Evolutionary conservation across 2,888 invertebrate genomes (phyloP), one percentile per base, ranked within the genome.

Genomic region (Chymomyza procnemis): DNA sequence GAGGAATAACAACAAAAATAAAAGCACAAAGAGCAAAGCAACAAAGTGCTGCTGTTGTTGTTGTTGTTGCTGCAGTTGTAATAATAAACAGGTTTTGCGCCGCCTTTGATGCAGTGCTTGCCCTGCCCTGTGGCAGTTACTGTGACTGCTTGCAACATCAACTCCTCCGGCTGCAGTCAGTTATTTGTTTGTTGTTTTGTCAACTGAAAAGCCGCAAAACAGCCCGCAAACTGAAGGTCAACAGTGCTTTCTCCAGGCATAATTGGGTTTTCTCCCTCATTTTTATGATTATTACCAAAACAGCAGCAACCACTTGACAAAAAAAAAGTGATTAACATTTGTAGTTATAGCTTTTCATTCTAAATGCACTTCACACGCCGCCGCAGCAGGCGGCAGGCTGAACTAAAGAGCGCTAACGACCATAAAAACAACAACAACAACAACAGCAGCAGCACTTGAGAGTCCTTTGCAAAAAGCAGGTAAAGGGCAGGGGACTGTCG

Each of bases 241-340:
- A 68, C 74, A 54, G 55, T 80, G 77, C 78, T 78, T 78, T 78
- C 77, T 77, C 80, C 72, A 71, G 65, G 66, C 69, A 74, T 76
- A 76, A 76, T 78, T 78, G 78, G 65, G 66, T 64, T 78, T 66
- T 64, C 66, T 46, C n/a, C n/a, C n/a, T n/a, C n/a, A n/a, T 67
- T 61, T 59, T n/a, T 69, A 41, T 47, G 9, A 16, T 62, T 34
- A 59, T 63, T 30, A n/a, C 50, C 6, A 16, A 18, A n/a, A n/a
- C n/a, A n/a, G n/a, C 48, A 18, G 52, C 65, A 61, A 30, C 78
- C 78, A 80, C 78, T 80, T 80, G 80, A 77, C 66, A 76, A 78
- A 67, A 75, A 77, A 67, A 76, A 78, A 67, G 78, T 74, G 62
- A 78, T 78, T 74, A 75, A 65, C 74, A 63, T 74, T 70, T 61